Evolutionary conservation across 1,140 invertebrate species (phyloP).

Genomic region (Lucilia sericata): DNA sequence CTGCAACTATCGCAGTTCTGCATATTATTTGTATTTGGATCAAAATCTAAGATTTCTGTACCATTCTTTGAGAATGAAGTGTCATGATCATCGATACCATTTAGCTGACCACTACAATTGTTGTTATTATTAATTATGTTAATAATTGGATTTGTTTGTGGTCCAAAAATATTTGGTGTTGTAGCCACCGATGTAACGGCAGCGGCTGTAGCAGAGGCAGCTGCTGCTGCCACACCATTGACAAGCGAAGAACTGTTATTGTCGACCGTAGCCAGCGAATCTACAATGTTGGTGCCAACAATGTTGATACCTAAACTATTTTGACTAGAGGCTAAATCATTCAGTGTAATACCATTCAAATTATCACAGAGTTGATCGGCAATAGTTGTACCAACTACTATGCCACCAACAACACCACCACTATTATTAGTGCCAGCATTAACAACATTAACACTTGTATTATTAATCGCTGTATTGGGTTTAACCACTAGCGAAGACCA

Average conservation of each 20-base stretch:
- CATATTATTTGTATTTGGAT: slow-evolving; percentile 51
- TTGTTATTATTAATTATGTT: slow-evolving; percentile 47
- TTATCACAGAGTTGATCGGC: slow-evolving; percentile 67
- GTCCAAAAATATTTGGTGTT: slow-evolving; percentile 39
- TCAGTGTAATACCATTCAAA: slow-evolving; percentile 67
- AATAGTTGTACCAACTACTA: slow-evolving; percentile 50
- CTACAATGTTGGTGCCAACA: slow-evolving; percentile 30
- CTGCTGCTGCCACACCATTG: slow-evolving; percentile 63
- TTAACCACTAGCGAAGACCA: slow-evolving; percentile 42
- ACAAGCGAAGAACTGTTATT: slow-evolving; percentile 53
- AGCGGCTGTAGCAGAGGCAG: slow-evolving; percentile 56
- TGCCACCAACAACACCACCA: not conserved
- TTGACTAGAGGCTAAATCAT: slow-evolving; percentile 68
- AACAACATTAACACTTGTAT: not conserved
- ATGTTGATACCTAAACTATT: slow-evolving; percentile 61
- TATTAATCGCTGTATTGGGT: not conserved
- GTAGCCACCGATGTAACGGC: not conserved
- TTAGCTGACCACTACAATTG: slow-evolving; percentile 35
- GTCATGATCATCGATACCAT: slow-evolving; percentile 62
- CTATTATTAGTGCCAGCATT: not conserved
- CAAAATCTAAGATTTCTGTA: slow-evolving; percentile 70
- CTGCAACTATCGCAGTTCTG: slow-evolving; percentile 50
- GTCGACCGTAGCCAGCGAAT: not conserved
- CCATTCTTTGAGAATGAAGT: slow-evolving; percentile 74
- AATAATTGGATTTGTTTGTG: slow-evolving; percentile 46